Evolutionary conservation across 1,140 invertebrate genomes (phyloP).

Genomic region (Meteorus sp.): DNA sequence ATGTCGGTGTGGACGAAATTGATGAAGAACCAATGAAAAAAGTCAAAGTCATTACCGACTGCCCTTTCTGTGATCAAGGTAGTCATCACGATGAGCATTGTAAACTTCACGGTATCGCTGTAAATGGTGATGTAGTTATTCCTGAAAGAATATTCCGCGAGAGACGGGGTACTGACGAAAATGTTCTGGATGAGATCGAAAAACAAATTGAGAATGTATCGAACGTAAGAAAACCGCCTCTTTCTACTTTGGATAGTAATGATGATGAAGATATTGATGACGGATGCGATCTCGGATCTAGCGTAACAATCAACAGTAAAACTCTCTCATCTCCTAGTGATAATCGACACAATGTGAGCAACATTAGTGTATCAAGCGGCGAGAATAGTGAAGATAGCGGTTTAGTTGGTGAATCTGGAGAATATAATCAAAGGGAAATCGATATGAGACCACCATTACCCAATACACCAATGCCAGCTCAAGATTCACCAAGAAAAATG

Average conservation of each 20-base stretch:
- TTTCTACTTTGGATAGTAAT: neutral
- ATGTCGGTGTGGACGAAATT: constrained; percentile 41
- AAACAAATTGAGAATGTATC: constrained; percentile 13
- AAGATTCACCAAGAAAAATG: constrained; percentile 42
- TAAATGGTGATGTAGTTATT: constrained; percentile 1
- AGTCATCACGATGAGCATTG: constrained; percentile 31
- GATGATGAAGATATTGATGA: constrained; percentile 36
- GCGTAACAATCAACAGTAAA: constrained; percentile 46
- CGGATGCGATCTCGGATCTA: constrained; percentile 47
- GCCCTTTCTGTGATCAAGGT: constrained; percentile 44
- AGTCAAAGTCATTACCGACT: constrained; percentile 39
- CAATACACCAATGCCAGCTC: constrained; percentile 48
- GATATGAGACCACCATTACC: constrained; percentile 48
- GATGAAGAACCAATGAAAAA: constrained; percentile 49
- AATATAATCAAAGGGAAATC: constrained; percentile 38
- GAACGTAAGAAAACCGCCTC: neutral
- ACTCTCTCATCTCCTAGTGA: constrained; percentile 31
- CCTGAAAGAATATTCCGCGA: neutral
- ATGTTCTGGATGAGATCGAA: constrained; percentile 7
- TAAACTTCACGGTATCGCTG: neutral
- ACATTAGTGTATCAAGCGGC: constrained; percentile 51
- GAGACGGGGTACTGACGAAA: neutral
- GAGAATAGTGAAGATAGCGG: constrained; percentile 55
- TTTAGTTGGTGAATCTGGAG: constrained; percentile 44
- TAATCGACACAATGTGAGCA: constrained; percentile 51